Percentiles rank a stretch among this genome's conserved stretches.
These are phyloP conservation scores for Tethea ocularis DNA, from an alignment of 2,888 invertebrate species.

Conservation along the genomic window DNA sequence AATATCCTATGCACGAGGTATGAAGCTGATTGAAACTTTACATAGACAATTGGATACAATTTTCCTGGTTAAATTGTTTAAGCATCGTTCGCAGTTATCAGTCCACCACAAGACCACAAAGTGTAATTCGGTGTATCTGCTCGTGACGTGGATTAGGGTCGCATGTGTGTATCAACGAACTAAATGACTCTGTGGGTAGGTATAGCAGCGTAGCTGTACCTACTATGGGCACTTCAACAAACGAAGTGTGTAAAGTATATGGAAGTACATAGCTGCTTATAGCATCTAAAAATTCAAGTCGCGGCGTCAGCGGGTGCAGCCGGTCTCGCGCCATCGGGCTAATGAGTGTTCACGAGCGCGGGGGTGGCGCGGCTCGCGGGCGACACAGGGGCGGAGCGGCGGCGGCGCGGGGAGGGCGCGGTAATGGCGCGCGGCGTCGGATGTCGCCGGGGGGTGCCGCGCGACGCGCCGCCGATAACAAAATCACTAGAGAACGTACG, in stretches of 20 bases:
- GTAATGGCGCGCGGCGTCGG: constrained; percentile 78
- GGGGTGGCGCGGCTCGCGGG: constrained; percentile 28
- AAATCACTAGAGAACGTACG: constrained; percentile 78
- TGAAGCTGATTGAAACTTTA: neutral
- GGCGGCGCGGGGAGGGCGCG: constrained; percentile 49
- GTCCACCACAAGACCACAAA: constrained; percentile 12
- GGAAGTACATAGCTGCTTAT: constrained; percentile 23
- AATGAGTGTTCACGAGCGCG: constrained; percentile 55
- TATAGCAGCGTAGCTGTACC: neutral
- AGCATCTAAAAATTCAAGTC: constrained; percentile 68
- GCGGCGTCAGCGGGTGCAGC: constrained; percentile 65
- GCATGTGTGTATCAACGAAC: neutral
- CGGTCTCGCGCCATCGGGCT: constrained; percentile 68
- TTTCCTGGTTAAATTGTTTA: neutral
- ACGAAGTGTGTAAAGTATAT: neutral
- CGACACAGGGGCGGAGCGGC: constrained; percentile 29
- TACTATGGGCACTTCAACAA: neutral
- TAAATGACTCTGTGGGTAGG: neutral
- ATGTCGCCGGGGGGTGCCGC: constrained; percentile 77
- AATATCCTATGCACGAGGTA: neutral
- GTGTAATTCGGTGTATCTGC: neutral
- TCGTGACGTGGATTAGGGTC: neutral
- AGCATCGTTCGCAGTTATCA: constrained; percentile 8
- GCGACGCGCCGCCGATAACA: constrained; percentile 76
- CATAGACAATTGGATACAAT: neutral